Conservation (phyloP, 2,888 invertebrate genomes). For the Ptychoptera contaminata region DNA sequence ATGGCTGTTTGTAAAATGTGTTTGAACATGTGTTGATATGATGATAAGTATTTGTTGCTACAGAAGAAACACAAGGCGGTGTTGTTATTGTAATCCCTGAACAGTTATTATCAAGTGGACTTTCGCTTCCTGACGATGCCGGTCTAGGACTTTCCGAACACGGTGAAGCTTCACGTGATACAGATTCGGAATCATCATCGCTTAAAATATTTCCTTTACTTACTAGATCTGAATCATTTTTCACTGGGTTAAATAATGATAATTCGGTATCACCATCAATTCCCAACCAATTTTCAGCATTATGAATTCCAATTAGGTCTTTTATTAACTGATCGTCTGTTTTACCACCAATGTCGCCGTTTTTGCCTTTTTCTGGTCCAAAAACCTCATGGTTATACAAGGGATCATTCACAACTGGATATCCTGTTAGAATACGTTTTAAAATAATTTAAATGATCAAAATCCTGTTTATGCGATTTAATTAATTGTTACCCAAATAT, state of each 20-base stretch:
- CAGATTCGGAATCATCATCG: constrained; percentile 48
- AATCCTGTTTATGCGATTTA: too few relatives aligned
- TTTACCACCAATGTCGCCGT: constrained; percentile 76
- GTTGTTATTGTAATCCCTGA: constrained; percentile 11
- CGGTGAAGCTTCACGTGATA: constrained; percentile 56
- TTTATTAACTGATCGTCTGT: constrained; percentile 75
- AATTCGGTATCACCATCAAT: constrained; percentile 79
- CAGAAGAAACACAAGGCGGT: too few relatives aligned
- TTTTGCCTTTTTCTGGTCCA: constrained; percentile 82
- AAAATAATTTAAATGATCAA: too few relatives aligned
- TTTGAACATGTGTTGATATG: too few relatives aligned
- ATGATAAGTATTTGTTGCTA: too few relatives aligned
- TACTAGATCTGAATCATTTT: constrained; percentile 40
- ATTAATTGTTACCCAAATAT: constrained; percentile 57
- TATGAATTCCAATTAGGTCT: constrained; percentile 82
- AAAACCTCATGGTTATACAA: constrained; percentile 93
- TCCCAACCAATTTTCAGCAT: constrained; percentile 86
- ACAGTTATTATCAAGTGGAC: constrained; percentile 27
- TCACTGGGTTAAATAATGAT: constrained; percentile 58
- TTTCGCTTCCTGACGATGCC: constrained; percentile 14
- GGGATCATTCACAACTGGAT: constrained; percentile 96
- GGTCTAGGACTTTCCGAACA: constrained; percentile 43
- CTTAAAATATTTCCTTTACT: constrained; percentile 24
- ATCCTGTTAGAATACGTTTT: constrained; percentile 40
- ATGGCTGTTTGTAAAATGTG: too few relatives aligned